A percentile compares a stretch with the other conserved stretches of the same genome.
These are phyloP conservation scores for Phania funesta DNA, from an alignment of 2,888 invertebrate species.

Conservation along the genomic window DNA sequence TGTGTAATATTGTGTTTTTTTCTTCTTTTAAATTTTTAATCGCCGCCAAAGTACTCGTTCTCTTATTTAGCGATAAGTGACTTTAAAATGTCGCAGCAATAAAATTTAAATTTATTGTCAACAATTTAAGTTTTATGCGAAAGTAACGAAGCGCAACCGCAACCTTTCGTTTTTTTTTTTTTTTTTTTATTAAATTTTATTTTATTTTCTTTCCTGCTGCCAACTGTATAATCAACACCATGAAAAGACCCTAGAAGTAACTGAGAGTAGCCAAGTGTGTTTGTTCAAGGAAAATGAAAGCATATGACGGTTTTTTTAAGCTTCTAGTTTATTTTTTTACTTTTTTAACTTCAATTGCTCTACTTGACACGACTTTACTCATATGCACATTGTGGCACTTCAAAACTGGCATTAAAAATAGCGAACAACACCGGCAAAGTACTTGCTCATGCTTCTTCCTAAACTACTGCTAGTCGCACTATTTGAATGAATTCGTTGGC, in stretches of 20 bases:
- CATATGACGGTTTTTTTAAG: conserved; percentile 36
- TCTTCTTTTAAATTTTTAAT: conserved; percentile 15
- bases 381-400: conserved; percentile 17
- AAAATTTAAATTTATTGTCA: conserved; percentile 78
- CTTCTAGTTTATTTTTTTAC: conserved; percentile 8
- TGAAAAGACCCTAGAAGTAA: conserved; percentile 19
- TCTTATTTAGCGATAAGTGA: conserved; percentile 51
- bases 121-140: conserved; percentile 73
- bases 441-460: conserved; percentile 5
- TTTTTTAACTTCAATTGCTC: conserved; percentile 34
- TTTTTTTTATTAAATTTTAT: background rate
- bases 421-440: conserved; percentile 12
- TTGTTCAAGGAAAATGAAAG: conserved; percentile 61
- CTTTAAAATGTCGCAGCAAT: conserved; percentile 68
- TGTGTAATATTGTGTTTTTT: background rate
- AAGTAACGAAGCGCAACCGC: conserved; percentile 78
- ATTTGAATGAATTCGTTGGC: background rate
- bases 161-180: conserved; percentile 65
- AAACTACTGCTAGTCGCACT: conserved; percentile 18
- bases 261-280: background rate
- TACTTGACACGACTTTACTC: conserved; percentile 46
- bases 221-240: conserved; percentile 36
- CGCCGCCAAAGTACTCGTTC: conserved; percentile 31
- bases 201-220: conserved; percentile 4
- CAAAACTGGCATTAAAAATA: conserved; percentile 4